A percentile compares a stretch with the other conserved stretches of the same genome.
phyloP scores from a whole-genome alignment of 2,113 vertebrate species.

The Abramis brama region DNA sequence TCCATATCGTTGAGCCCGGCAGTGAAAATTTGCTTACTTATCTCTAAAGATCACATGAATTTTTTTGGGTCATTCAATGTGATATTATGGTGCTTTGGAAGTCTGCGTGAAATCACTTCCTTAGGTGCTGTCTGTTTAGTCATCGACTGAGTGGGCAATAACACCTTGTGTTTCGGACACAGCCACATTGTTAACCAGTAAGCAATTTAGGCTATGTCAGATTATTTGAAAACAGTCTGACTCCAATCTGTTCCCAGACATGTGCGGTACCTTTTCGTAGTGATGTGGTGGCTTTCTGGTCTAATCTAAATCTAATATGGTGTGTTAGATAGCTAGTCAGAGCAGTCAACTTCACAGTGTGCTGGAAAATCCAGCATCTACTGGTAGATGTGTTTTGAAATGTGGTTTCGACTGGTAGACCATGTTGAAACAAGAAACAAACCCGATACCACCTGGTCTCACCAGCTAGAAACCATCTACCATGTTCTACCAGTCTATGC shows the following conservation, averaged over 20 bases:
- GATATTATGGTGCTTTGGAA: neutral
- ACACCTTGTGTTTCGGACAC: neutral
- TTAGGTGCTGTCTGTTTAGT: neutral
- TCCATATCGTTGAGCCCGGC: neutral
- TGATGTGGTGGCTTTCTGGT: neutral
- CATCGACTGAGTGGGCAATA: neutral
- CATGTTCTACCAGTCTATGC: slow-evolving; percentile 14
- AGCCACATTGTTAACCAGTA: neutral
- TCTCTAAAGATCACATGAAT: neutral
- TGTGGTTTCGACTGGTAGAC: neutral
- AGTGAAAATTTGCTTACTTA: neutral
- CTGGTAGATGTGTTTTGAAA: neutral
- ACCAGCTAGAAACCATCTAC: neutral
- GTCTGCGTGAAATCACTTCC: neutral
- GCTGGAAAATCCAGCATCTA: neutral
- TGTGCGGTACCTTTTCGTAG: slow-evolving; percentile 44
- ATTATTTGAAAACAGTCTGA: neutral
- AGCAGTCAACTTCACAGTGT: slow-evolving; percentile 29
- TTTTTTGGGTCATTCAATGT: neutral
- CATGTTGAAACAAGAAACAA: neutral
- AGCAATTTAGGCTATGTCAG: neutral
- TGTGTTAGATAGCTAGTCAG: neutral
- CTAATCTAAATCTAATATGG: neutral
- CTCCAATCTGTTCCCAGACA: slow-evolving; percentile 32
- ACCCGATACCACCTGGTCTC: neutral